Base-by-base conservation (phyloP, 2,888 invertebrate species). In the Unio delphinus region DNA sequence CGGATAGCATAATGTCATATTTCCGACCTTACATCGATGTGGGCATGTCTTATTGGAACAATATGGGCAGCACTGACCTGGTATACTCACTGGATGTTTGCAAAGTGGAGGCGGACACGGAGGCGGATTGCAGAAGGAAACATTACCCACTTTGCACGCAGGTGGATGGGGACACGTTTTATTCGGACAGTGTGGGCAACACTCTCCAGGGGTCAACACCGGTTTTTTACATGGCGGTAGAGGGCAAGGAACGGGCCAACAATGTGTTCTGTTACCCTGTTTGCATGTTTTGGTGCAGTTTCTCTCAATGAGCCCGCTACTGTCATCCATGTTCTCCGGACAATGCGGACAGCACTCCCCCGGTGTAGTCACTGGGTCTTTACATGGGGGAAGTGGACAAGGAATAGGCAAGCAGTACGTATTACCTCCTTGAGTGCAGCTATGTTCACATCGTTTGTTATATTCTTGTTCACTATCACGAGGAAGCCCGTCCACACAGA, bases 181-280 rank as follows among this genome's bases (percentile, higher is more conserved):
- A 20, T 18, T 34, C 11, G 73, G 73, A 30, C 73, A 73, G 64
- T 73, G 70, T 45, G 66, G 60, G 56, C 74, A 74, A 45, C 74
- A 74, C 57, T 70, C 74, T 8, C 74, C 74, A 5, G 62, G 63
- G 4, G 68, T 68, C 28, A 61, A 55, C 55, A 70, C 74, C 6
- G 70, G 68, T 20, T 61, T 11, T n/a, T 63, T 61, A 68, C 74
- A 74, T 18, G 64, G 65, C 23, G 68, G 65, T 17, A 64, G 64
- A 26, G 74, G 74, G 55, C 74, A 74, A 7, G 74, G 74, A 54
- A 74, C 67, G 28, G 66, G 70, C 18, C 68, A 64, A 26, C 74
- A 74, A 45, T 45, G 45, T 3, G 45, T 45, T 45, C 15, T 45
- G 15, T 45, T 45, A 45, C 45, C 45, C 45, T 11, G 45, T 45